Base-by-base conservation (phyloP, 1,140 invertebrate genomes). In the Frieseomelitta varia region DNA sequence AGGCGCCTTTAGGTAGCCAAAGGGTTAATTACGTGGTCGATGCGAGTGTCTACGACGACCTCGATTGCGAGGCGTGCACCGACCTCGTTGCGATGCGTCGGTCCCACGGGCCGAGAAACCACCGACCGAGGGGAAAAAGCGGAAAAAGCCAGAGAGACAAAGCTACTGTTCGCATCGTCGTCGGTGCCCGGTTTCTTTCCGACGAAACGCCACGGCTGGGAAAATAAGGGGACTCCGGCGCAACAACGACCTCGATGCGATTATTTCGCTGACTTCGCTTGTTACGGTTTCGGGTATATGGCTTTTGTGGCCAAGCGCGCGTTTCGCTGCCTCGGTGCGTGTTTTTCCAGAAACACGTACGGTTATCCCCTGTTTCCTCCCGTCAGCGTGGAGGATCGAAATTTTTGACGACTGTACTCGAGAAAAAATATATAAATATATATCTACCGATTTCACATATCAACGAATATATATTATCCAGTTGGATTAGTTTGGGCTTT, bases 41-140 rank as follows among this genome's bases (percentile, higher is more conserved):
- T 78, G 85, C 19, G 51, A 24, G 68, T 24, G 51, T 56, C 53
- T 67, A 24, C 58, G 58, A 74, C 71, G 79, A 81, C 79, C 79
- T 51, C 69, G 79, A 81, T 81, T 81, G 21, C 56, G n/a, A 80
- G 65, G 10, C n/a, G 67, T 53, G 30, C n/a, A 14, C 39, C 74
- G 79, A 81, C 79, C 79, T 74, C 79, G 71, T 81, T 81, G 71
- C 39, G 58, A 63, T 74, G 71, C 71, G 58, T 74, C 79, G 68
- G 58, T 56, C 34, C 51, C 55, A 19, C 53, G 68, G 15, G 21
- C 8, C 21, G n/a, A 30, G 72, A 19, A 15, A 55, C 39, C 39
- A 8, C 39, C 39, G 8, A 6, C 39, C 6, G 47, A 4, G 1
- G 19, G 15, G 4, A 19, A 12, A 30, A 30, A 55, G 12, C 39